Conservation (phyloP, 1,140 invertebrate genomes). For the Diuraphis noxia region DNA sequence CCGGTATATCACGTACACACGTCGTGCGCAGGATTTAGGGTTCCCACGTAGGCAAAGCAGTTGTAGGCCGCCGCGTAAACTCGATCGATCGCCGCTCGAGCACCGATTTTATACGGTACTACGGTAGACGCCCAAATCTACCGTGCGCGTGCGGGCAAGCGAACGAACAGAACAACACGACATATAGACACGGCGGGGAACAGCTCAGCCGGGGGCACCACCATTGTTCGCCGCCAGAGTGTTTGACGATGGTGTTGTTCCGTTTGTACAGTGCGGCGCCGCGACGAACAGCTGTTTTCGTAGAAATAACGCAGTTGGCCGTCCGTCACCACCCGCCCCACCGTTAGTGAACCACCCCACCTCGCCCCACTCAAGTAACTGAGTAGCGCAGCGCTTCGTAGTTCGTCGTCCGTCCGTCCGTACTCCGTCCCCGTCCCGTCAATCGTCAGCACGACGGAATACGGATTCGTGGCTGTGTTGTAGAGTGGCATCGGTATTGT, state of each 20-base stretch:
- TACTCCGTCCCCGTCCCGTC: not conserved
- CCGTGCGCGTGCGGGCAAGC: not conserved
- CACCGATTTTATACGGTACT: not conserved
- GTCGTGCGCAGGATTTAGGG: not conserved
- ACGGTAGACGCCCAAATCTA: no score
- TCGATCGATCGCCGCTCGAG: not conserved
- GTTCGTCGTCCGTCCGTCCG: not conserved
- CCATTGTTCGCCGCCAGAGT: not conserved
- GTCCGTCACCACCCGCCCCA: no score
- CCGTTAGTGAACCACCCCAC: no score
- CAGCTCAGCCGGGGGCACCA: not conserved
- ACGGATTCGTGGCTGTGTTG: not conserved
- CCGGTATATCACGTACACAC: not conserved
- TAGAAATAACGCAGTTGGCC: not conserved
- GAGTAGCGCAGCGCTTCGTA: not conserved
- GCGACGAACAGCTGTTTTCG: constrained; percentile 28
- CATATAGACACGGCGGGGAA: not conserved
- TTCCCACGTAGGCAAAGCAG: not conserved
- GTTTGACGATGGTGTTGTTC: not conserved
- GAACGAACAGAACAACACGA: not conserved
- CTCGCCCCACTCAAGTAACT: not conserved
- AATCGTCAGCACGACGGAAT: not conserved
- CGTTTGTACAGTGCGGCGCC: not conserved
- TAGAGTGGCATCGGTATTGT: no score
- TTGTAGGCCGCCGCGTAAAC: not conserved